Percentiles rank a stretch among this genome's conserved stretches.
Evolutionary conservation across 2,888 invertebrate genomes (phyloP).

Genomic region (Endotricha flammealis): DNA sequence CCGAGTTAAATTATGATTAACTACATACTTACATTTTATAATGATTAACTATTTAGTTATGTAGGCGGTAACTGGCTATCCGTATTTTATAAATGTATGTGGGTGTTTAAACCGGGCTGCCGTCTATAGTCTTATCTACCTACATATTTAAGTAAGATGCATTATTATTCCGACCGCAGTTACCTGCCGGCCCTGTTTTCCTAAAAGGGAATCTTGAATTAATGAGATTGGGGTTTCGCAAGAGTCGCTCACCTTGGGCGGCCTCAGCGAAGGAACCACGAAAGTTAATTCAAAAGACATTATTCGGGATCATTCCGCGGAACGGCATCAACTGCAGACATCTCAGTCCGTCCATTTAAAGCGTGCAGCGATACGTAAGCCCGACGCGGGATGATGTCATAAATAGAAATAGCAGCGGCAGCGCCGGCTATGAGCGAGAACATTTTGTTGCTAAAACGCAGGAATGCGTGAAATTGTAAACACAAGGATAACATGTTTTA

Average conservation of each 20-base stretch:
- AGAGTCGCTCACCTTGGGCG: slow-evolving; percentile 50
- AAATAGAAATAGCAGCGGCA: slow-evolving; percentile 77
- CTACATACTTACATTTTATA: not conserved
- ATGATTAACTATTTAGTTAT: slow-evolving; percentile 12
- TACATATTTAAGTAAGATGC: slow-evolving; percentile 20
- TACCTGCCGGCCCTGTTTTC: slow-evolving; percentile 52
- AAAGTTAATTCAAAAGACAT: slow-evolving; percentile 66
- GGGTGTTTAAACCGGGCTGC: slow-evolving; percentile 27
- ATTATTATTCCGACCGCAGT: slow-evolving; percentile 58
- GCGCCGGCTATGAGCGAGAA: slow-evolving; percentile 49
- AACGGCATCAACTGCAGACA: slow-evolving; percentile 74
- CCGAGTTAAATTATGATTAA: too few species aligned
- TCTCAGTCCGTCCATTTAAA: slow-evolving; percentile 78
- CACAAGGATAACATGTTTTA: slow-evolving; percentile 25
- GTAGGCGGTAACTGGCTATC: slow-evolving; percentile 15
- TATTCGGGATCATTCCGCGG: slow-evolving; percentile 73
- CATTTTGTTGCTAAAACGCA: slow-evolving; percentile 61
- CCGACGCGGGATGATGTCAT: slow-evolving; percentile 78
- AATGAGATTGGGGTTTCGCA: slow-evolving; percentile 66
- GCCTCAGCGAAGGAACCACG: slow-evolving; percentile 45
- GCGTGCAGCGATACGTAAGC: slow-evolving; percentile 78
- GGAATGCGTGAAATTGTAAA: slow-evolving; percentile 48
- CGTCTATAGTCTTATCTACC: slow-evolving; percentile 24
- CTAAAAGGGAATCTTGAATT: slow-evolving; percentile 73
- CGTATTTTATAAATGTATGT: slow-evolving; percentile 21